Evolutionary conservation across 2,113 vertebrate species (phyloP).

Genomic region (Scatophagus argus): DNA sequence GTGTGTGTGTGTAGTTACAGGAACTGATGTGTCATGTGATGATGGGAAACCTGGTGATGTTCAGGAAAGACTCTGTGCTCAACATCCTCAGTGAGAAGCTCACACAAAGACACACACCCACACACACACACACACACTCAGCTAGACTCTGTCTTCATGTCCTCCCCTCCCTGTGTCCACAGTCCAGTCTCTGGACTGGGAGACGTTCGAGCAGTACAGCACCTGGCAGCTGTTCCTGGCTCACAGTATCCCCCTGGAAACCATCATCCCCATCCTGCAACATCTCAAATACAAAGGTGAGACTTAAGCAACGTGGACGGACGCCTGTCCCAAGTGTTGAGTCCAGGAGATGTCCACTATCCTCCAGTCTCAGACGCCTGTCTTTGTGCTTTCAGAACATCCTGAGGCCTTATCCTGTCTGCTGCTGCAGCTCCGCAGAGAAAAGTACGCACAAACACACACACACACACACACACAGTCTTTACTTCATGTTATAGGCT

Average conservation of each 20-base stretch:
- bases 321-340: not conserved
- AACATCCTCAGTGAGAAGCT: constrained; percentile 94
- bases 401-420: constrained; percentile 95
- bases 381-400: constrained; percentile 85
- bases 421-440: constrained; percentile 92
- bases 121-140: not conserved
- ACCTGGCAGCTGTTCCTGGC: constrained; percentile 98
- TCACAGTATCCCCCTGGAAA: constrained; percentile 94
- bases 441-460: constrained; percentile 92
- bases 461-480: not conserved
- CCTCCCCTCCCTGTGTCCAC: not conserved
- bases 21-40: constrained; percentile 98
- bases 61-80: constrained; percentile 96
- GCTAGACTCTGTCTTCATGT: not conserved
- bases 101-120: not conserved
- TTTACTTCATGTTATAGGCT: accelerated
- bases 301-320: no score
- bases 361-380: not conserved
- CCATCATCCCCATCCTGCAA: constrained; percentile 95
- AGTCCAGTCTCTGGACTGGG: constrained; percentile 98
- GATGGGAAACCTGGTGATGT: constrained; percentile 99
- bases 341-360: not conserved
- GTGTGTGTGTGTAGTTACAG: constrained; percentile 86
- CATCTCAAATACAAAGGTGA: constrained; percentile 97
- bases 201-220: constrained; percentile 98